Evolutionary conservation across 2,797 vertebrate genomes (phyloP), one percentile per base, ranked within the genome.

Genomic region (Acrocephalus scirpaceus): DNA sequence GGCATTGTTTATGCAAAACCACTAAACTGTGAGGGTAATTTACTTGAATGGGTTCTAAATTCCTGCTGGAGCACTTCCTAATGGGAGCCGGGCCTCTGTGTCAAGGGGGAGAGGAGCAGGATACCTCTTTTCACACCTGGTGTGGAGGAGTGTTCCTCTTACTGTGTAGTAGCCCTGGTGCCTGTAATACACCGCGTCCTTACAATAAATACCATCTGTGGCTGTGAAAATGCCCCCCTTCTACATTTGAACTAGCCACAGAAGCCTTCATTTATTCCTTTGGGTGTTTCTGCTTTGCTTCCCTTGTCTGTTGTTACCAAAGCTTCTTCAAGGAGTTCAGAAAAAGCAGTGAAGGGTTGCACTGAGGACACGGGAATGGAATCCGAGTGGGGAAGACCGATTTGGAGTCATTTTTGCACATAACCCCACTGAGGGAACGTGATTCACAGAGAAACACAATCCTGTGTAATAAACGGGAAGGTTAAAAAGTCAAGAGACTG

Each of bases 51-150:
- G 65, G 30, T 78, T 86, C 54, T 70, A 20, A 88, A 90, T 88
- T 92, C 73, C n/a, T 95, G 18, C 62, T 90, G 60, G 57, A 93
- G 47, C 26, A 57, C 79, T 92, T 93, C 50, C 56, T 86, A 30
- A 45, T 16, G 40, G 75, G 54, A 71, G 38, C 23, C 60, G 26
- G 70, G 85, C 42, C 53, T 25, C 65, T 17, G 44, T 57, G 53
- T 44, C 38, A 13, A 40, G 0, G 7, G 48, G 9, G n/a, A 69
- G 74, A 54, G 66, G 62, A 86, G 60, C 80, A 44, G 66, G 53
- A 32, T 76, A 11, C 30, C 17, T 2, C 3, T 22, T 51, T 86
- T 72, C 66, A n/a, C 44, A 76, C 92, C 81, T 22, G 3, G 3
- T n/a, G 47, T 58, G 87, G 48, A 70, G 58, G 54, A 62, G 42